Evolutionary conservation across 2,797 vertebrate species (phyloP).

Genomic region (Sebastes reedi): DNA sequence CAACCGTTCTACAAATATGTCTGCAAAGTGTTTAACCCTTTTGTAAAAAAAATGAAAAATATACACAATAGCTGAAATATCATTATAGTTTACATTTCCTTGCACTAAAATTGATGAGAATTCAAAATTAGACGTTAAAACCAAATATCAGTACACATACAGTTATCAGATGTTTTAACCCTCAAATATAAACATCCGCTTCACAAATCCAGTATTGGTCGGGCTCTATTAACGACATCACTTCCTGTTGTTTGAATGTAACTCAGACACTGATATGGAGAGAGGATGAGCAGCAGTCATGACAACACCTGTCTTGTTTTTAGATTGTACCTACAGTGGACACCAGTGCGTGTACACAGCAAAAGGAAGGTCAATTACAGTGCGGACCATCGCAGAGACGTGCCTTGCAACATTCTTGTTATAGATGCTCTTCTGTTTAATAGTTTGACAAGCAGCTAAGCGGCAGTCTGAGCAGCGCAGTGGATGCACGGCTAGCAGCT

Average conservation of each 20-base stretch:
- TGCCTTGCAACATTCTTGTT: background rate
- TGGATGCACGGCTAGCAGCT: slow-evolving; percentile 20
- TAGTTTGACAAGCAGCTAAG: slow-evolving; percentile 44
- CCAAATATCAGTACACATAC: background rate
- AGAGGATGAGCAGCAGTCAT: slow-evolving; percentile 25
- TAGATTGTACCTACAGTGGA: slow-evolving; percentile 23
- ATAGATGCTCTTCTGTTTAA: background rate
- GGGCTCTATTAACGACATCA: background rate
- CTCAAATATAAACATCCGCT: background rate
- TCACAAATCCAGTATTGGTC: background rate
- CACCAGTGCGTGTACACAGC: background rate
- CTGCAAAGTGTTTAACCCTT: background rate
- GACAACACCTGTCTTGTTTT: slow-evolving; percentile 20
- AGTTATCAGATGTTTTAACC: background rate
- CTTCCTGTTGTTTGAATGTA: background rate
- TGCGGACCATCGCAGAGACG: background rate
- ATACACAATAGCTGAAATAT: background rate
- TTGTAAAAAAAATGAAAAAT: background rate
- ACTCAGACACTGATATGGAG: slow-evolving; percentile 32
- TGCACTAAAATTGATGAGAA: background rate
- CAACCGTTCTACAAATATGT: background rate
- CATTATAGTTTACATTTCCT: background rate
- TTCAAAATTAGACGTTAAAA: background rate
- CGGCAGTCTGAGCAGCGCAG: slow-evolving; percentile 33
- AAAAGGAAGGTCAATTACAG: slow-evolving; percentile 26